Conservation (phyloP, 2,797 vertebrate genomes). For the Sebastes trivittatus region DNA sequence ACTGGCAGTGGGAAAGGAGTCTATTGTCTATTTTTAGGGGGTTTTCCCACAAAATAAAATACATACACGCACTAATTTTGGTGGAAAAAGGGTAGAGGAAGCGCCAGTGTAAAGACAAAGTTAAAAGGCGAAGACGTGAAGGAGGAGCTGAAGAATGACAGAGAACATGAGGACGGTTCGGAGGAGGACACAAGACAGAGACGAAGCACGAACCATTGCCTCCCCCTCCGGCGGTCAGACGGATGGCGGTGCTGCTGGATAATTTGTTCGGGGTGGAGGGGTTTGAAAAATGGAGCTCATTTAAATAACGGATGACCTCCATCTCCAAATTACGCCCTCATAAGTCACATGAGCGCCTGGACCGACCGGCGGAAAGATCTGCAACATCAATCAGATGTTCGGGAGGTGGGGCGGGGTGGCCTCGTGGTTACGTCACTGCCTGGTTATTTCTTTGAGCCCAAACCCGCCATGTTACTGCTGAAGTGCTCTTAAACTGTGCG, state of each 20-base stretch:
- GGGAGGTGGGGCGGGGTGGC: background rate
- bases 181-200: background rate
- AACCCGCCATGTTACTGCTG: background rate
- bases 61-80: background rate
- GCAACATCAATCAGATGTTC: constrained; percentile 20
- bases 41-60: too few species aligned
- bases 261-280: constrained; percentile 50
- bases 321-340: constrained; percentile 24
- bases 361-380: background rate
- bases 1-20: too few species aligned
- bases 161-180: background rate
- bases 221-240: constrained; percentile 17
- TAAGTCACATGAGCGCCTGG: constrained; percentile 29
- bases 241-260: constrained; percentile 44
- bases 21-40: too few species aligned
- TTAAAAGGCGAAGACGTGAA: background rate
- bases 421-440: background rate
- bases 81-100: background rate
- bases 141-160: background rate
- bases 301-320: constrained; percentile 73
- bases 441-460: background rate
- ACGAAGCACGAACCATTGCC: constrained; percentile 15
- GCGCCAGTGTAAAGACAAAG: background rate
- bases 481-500: background rate
- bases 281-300: constrained; percentile 64